A percentile compares a stretch with the other conserved stretches of the same genome.
Conservation (phyloP, 2,888 invertebrate species). For the Pandemis heparana region DNA sequence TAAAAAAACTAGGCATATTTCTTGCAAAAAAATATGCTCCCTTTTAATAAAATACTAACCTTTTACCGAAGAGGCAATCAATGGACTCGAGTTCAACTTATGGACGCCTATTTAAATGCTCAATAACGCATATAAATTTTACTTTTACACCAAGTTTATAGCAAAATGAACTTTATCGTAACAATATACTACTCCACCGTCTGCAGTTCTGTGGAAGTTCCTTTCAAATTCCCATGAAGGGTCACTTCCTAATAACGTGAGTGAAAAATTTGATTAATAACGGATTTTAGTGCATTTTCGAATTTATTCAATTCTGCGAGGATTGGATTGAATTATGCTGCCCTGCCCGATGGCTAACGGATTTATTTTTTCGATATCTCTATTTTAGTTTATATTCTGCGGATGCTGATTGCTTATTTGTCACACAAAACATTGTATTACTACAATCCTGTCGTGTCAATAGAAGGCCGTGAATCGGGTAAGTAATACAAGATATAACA, state of each 20-base stretch:
- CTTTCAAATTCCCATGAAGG: constrained; percentile 42
- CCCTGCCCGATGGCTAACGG: neutral
- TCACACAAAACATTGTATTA: no score
- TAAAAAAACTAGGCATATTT: no score
- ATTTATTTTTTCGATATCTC: no score
- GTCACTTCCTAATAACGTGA: constrained; percentile 47
- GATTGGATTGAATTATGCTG: constrained; percentile 17
- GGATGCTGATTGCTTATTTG: no score
- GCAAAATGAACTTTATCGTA: neutral
- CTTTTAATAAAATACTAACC: constrained; percentile 2
- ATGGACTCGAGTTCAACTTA: constrained; percentile 25
- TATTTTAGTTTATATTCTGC: no score
- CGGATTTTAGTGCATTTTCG: constrained; percentile 44
- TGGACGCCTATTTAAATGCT: constrained; percentile 49
- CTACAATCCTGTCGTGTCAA: no score
- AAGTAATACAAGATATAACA: no score
- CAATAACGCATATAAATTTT: constrained; percentile 45
- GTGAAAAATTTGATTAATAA: constrained; percentile 49
- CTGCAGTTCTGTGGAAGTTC: constrained; percentile 17
- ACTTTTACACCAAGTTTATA: neutral
- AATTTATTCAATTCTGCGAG: constrained; percentile 3
- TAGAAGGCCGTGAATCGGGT: no score
- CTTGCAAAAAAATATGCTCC: neutral
- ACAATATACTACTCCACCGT: neutral
- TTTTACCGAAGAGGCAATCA: constrained; percentile 15